Base-by-base conservation (phyloP, 2,113 vertebrate species). In the Tenrec ecaudatus region DNA sequence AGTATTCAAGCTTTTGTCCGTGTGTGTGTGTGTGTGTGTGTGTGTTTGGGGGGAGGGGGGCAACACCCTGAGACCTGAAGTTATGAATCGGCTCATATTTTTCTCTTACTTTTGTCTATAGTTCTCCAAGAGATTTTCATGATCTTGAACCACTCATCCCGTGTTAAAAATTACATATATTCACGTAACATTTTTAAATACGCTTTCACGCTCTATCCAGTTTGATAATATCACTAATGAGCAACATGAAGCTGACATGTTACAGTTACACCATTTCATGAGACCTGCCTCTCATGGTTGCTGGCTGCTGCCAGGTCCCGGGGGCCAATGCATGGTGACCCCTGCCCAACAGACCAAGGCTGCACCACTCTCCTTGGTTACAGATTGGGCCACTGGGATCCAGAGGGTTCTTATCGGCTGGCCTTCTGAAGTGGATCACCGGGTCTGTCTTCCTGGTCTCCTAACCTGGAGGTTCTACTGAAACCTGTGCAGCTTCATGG, bases 41-140 rank as follows among this genome's bases (percentile, higher is more conserved):
- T 3, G 31, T n/a, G 66, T 4, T 4, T 64, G 5, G 0, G 33
- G 2, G 36, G 22, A 3, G 14, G 0, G 20, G 60, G 29, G n/a
- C 4, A 53, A 53, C 76, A 27, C 1, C 14, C 53, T 7, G 71
- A 93, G 60, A 73, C 47, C 36, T 10, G 0, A 47, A 29, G 22
- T 25, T 19, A 14, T 78, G 17, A 19, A 33, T 53, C 6, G 53
- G 36, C 31, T 36, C 29, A 0, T 25, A 3, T 14, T 16, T 66
- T 57, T 64, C 20, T 0, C 0, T 23, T n/a, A 19, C 58, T 43
- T 66, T 40, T 47, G 43, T 20, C 85, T 64, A 25, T 2, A 38
- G 62, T 75, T 60, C 14, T 25, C 66, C 69, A 17, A 29, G 53
- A 58, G 62, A 47, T n/a, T 20, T 3, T 15, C 69, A 90, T 43